phyloP scores from a whole-genome alignment of 2,888 invertebrate genomes.

The Pomacea canaliculata region DNA sequence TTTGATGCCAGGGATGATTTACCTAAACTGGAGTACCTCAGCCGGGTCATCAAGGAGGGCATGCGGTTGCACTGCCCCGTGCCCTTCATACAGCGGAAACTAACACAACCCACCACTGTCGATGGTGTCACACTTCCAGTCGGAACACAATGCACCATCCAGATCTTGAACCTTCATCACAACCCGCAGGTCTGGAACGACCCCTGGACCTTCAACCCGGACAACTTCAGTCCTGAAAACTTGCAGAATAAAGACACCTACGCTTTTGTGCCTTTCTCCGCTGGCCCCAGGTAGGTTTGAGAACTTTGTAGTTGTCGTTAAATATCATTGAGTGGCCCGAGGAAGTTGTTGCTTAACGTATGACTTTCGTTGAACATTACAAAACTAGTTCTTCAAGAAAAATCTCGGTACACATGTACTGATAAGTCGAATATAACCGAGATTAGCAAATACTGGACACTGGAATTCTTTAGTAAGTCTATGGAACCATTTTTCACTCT shows the following conservation, averaged over 20 bases:
- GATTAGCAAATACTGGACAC: too few relatives aligned
- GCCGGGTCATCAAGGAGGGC: constrained; percentile 59
- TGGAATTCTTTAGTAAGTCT: too few relatives aligned
- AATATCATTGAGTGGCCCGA: too few relatives aligned
- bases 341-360: too few relatives aligned
- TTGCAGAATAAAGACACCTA: constrained; percentile 40
- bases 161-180: constrained; percentile 37
- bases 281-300: constrained; percentile 48
- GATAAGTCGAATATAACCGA: too few relatives aligned
- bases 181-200: constrained; percentile 12
- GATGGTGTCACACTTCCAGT: constrained; percentile 50
- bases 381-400: too few relatives aligned
- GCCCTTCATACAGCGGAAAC: constrained; percentile 51
- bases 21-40: constrained; percentile 48
- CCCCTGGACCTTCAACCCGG: constrained; percentile 41
- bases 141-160: constrained; percentile 46
- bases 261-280: constrained; percentile 53
- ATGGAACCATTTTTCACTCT: too few relatives aligned
- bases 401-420: too few relatives aligned
- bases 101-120: constrained; percentile 48
- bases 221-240: constrained; percentile 46
- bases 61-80: constrained; percentile 57
- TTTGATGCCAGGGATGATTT: constrained; percentile 53
- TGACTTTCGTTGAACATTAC: too few relatives aligned
- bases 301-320: too few relatives aligned